phyloP scores from a whole-genome alignment of 1,140 invertebrate genomes.

The Meloidogyne exigua region DNA sequence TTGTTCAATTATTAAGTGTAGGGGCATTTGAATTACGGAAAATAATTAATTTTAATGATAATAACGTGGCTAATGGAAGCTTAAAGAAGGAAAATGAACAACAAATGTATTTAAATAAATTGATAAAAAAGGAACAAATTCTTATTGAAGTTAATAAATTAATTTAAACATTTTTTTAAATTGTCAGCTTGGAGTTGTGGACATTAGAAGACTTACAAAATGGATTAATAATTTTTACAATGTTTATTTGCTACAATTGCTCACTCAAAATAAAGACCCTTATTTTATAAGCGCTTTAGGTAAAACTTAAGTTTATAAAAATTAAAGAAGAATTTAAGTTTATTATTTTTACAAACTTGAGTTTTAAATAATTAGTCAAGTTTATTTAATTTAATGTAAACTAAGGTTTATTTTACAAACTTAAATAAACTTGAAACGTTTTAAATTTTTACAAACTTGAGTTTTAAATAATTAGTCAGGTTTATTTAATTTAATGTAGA shows the following conservation, averaged over 20 bases:
- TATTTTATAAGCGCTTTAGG: background rate
- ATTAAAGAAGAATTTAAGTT: no score
- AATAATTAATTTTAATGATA: background rate
- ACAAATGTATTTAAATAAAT: background rate
- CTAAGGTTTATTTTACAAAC: no score
- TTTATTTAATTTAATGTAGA: no score
- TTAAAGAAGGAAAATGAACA: background rate
- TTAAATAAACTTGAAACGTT: no score
- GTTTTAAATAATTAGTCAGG: no score
- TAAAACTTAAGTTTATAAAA: background rate
- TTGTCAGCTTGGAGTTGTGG: background rate
- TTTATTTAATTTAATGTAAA: no score
- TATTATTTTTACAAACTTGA: background rate
- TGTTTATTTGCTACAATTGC: background rate
- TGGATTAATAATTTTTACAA: background rate
- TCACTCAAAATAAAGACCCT: background rate
- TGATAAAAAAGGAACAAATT: background rate
- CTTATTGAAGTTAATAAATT: background rate
- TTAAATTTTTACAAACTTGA: background rate
- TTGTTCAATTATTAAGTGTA: background rate
- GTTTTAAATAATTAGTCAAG: no score
- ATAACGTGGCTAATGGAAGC: background rate
- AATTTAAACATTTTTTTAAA: no score
- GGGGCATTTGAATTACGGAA: background rate
- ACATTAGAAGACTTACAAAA: background rate